Evolutionary conservation across 2,888 invertebrate species (phyloP).

Genomic region (Tipula vernalis): DNA sequence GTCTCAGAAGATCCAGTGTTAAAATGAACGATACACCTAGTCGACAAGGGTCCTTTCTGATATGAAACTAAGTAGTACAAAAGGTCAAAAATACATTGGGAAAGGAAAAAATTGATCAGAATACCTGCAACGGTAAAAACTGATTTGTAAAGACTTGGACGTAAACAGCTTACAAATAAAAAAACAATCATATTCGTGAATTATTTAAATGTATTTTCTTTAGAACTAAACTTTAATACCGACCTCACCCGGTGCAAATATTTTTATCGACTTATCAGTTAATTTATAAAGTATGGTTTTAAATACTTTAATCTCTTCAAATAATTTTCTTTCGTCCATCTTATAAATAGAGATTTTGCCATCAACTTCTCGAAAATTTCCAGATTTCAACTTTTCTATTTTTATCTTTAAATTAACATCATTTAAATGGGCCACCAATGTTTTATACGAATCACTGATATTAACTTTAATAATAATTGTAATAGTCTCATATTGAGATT

Average conservation of each 20-base stretch:
- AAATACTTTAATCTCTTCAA: background rate
- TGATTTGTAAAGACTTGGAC: too few species aligned
- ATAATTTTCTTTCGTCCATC: background rate
- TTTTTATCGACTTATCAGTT: conserved; percentile 59
- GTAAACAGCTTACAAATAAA: background rate
- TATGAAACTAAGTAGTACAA: too few species aligned
- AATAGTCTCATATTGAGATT: conserved; percentile 32
- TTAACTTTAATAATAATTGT: conserved; percentile 46
- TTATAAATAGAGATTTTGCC: conserved; percentile 44
- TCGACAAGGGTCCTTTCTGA: too few species aligned
- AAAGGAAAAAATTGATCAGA: too few species aligned
- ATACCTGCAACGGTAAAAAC: too few species aligned
- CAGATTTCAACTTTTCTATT: conserved; percentile 55
- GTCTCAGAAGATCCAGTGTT: too few species aligned
- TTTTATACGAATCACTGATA: conserved; percentile 43
- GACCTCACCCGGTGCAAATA: conserved; percentile 53
- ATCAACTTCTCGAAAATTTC: conserved; percentile 58
- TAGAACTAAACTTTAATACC: conserved; percentile 27
- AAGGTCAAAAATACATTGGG: too few species aligned
- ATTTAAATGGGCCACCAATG: conserved; percentile 45
- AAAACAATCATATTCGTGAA: background rate
- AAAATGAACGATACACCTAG: too few species aligned
- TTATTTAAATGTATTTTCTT: background rate
- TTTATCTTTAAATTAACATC: conserved; percentile 51
- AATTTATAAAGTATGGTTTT: conserved; percentile 47